phyloP scores from a whole-genome alignment of 64 coral and sea anemone species.

The Exaiptasia diaphana region DNA sequence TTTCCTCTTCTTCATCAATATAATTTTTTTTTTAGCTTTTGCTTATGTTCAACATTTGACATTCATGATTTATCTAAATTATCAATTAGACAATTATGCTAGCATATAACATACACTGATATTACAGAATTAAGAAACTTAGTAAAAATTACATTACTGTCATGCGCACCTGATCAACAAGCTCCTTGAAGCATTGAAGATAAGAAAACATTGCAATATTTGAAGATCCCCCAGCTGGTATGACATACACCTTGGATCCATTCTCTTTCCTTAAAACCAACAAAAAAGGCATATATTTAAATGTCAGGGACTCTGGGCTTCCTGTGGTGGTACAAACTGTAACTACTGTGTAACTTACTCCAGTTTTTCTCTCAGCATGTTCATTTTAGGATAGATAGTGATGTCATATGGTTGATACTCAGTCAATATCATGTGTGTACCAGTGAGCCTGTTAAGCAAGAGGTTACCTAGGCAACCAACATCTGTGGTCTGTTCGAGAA shows the following conservation, averaged over 20 bases:
- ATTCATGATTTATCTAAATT: no score
- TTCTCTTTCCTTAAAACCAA: not conserved
- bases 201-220: conserved; percentile 26
- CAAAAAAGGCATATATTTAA: no score
- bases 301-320: no score
- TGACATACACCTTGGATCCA: not conserved
- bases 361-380: not conserved
- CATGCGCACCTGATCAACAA: not conserved
- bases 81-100: no score
- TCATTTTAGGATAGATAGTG: conserved; percentile 35
- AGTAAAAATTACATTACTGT: no score
- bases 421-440: conserved; percentile 29
- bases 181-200: not conserved
- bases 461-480: conserved; percentile 21
- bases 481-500: conserved; percentile 16
- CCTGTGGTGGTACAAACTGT: no score
- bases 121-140: no score
- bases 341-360: no score
- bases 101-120: no score
- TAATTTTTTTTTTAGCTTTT: no score
- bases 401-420: conserved; percentile 11
- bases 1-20: no score
- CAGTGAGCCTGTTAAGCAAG: conserved; percentile 6
- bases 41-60: no score
- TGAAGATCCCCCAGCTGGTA: conserved; percentile 20